Conservation (phyloP, 2,888 invertebrate species). For the Trisateles emortualis region DNA sequence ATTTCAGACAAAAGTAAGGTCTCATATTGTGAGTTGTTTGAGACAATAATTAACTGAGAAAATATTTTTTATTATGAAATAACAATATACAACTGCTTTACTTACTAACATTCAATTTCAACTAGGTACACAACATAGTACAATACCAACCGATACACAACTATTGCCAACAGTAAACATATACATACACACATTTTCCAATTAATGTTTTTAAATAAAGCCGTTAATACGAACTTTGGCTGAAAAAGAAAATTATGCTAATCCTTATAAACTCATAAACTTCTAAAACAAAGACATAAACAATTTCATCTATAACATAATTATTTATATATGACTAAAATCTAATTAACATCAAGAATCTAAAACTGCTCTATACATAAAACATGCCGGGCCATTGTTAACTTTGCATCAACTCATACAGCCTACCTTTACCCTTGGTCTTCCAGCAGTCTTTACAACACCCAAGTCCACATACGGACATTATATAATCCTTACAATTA, state of each 20-base stretch:
- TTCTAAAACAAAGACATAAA: slow-evolving; percentile 80
- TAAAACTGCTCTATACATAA: slow-evolving; percentile 35
- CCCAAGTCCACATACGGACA: slow-evolving; percentile 22
- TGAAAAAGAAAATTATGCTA: slow-evolving; percentile 57
- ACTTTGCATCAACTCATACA: slow-evolving; percentile 20
- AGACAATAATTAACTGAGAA: slow-evolving; percentile 12
- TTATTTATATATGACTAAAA: slow-evolving; percentile 61
- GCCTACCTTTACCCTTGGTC: slow-evolving; percentile 17
- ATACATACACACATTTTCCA: slow-evolving; percentile 15
- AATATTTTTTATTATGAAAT: slow-evolving; percentile 25
- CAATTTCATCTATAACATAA: slow-evolving; percentile 78
- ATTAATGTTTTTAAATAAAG: slow-evolving; percentile 35
- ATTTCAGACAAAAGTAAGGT: slow-evolving; percentile 19
- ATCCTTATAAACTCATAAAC: slow-evolving; percentile 70
- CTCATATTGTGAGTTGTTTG: neutral
- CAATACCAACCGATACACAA: slow-evolving; percentile 6
- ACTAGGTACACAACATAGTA: too few species aligned
- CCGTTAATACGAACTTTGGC: slow-evolving; percentile 67
- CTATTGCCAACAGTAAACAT: neutral
- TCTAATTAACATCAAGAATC: slow-evolving; percentile 49
- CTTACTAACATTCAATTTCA: slow-evolving; percentile 25
- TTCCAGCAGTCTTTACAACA: slow-evolving; percentile 43
- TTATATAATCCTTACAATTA: slow-evolving; percentile 27
- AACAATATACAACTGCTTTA: slow-evolving; percentile 30
- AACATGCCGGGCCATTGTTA: slow-evolving; percentile 15